Base-by-base conservation (phyloP, 2,113 vertebrate species). In the Uria aalge region DNA sequence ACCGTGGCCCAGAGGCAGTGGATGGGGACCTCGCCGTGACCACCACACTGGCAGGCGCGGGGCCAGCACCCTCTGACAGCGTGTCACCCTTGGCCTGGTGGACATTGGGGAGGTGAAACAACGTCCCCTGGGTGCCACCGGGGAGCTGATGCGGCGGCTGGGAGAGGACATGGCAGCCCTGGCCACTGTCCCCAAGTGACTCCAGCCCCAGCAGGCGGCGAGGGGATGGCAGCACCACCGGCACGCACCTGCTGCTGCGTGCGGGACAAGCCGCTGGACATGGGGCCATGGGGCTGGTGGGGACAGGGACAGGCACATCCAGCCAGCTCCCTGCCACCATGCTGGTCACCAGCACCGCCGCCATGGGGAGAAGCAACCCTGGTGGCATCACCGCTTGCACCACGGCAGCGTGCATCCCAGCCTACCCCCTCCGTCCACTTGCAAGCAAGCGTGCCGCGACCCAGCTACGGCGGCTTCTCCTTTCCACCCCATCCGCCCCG, bases 341-440 rank as follows among this genome's bases (percentile, higher is more conserved):
- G 30, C 52, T 1, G 1, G 16, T 3, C 5, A 6, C 36, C 82
- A 47, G 41, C 75, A 48, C 41, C 5, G 3, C 40, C 24, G 8
- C 88, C 15, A 6, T 0, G 1, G n/a, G 17, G 34, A 73, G 45
- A 60, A 50, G 34, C 59, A 43, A 56, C 63, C 29, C 50, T 10
- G 5, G 19, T 0, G 5, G 43, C n/a, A 55, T 23, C 59, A 23
- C 38, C 6, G 0, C 32, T 4, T 12, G 34, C 2, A 15, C 64
- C 53, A 16, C 0, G 0, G 59, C 14, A 53, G 3, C 2, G 4
- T 4, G 38, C 9, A 2, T 78, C 66, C 92, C 83, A 2, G 1
- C 0, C 1, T 17, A 45, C 18, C 27, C 72, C 22, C 24, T 88
- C 67, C 43, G 11, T 3, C 24, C 43, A 34, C 27, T 19, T 3